Base-by-base conservation (phyloP, 2,888 invertebrate genomes). In the Chloroclysta siterata region DNA sequence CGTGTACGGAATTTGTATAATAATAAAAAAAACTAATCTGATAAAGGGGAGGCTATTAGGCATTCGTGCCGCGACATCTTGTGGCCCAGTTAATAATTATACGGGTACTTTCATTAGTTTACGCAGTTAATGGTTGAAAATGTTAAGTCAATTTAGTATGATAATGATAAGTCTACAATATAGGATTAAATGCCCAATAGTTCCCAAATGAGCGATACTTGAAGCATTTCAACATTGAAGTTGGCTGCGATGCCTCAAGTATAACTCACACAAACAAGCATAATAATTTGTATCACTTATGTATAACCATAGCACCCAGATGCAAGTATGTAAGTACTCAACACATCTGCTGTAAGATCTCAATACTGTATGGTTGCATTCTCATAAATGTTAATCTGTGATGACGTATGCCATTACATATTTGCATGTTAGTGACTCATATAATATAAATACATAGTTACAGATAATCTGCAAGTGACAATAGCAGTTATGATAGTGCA, bases 171-270 rank as follows among this genome's bases (percentile, higher is more conserved):
- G 74, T 90, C 91, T 92, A 92, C 90, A 88, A 85, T 88, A 93
- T 85, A 92, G 90, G 89, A 93, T 93, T 93, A 93, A 92, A 93
- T 93, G 93, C 93, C 93, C 93, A 93, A 93, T 92, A 93, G 93
- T 92, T 90, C 93, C 93, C 93, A 90, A 72, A 78, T 73, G 87
- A 84, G 84, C 88, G 83, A 83, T 83, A 84, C 81, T 85, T 82
- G 92, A 88, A 57, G 79, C 87, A 84, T 73, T 55, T 51, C 55
- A 47, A 63, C 55, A 53, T 14, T 59, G 55, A 7, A 53, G 65
- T 60, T 53, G 59, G 39, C 69, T 65, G 66, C 65, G 63, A 76
- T 83, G 85, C 77, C 68, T 88, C 90, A 80, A 88, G 75, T 84
- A 85, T 79, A 78, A 81, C 86, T 84, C 86, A 77, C 71, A 89